These are phyloP conservation scores for Rhopalosiphum padi DNA, from an alignment of 1,140 invertebrate genomes.

Conservation along the genomic window DNA sequence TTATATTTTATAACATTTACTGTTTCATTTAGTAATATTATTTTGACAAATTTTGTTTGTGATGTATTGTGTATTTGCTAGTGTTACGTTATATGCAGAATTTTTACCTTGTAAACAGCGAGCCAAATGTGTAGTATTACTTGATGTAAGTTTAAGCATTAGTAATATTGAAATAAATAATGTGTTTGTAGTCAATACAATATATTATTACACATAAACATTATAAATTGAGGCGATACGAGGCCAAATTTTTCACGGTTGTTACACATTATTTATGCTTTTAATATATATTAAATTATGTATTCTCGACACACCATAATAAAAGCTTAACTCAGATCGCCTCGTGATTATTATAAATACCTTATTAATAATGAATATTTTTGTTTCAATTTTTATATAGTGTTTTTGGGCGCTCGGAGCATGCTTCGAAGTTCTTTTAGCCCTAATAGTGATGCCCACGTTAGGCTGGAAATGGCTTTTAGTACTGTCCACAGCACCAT, in stretches of 20 bases:
- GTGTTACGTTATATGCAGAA: conserved; percentile 95
- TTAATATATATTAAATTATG: background rate
- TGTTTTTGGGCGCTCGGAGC: conserved; percentile 96
- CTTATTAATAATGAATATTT: conserved; percentile 2
- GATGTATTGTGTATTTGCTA: conserved; percentile 64
- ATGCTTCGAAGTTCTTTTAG: conserved; percentile 89
- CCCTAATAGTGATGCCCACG: conserved; percentile 89
- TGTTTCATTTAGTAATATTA: conserved; percentile 6
- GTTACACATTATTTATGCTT: background rate
- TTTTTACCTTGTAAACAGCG: conserved; percentile 92
- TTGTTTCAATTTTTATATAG: conserved; percentile 66
- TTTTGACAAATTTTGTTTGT: conserved; percentile 32
- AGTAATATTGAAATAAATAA: background rate
- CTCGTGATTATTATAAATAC: background rate
- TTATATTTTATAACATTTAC: conserved; percentile 51
- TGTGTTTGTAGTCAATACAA: background rate
- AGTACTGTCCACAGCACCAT: conserved; percentile 84
- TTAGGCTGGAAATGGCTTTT: conserved; percentile 92
- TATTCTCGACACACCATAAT: background rate
- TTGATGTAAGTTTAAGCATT: conserved; percentile 78
- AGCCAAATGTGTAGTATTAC: conserved; percentile 91
- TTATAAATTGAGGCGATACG: background rate
- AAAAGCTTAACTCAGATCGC: background rate
- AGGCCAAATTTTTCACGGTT: background rate
- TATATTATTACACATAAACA: background rate